These are phyloP conservation scores for Salpingus planirostris DNA, from an alignment of 2,888 invertebrate species.

Conservation along the genomic window DNA sequence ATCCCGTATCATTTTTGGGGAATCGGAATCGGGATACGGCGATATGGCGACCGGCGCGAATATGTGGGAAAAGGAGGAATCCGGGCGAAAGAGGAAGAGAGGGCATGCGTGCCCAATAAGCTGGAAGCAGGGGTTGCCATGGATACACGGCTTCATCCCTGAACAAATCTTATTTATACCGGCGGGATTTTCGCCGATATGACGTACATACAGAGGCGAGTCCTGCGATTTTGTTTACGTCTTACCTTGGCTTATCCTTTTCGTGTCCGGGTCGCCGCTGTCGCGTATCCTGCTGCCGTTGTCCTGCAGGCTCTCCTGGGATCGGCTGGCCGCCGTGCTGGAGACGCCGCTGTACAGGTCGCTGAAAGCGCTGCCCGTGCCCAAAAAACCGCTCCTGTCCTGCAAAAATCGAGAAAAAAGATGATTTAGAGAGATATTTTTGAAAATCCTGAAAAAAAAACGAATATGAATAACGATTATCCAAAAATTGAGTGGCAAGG, in stretches of 20 bases:
- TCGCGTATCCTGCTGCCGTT: constrained; percentile 32
- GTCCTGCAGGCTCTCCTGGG: constrained; percentile 33
- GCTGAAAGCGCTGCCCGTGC: constrained; percentile 65
- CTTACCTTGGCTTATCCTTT: constrained; percentile 35
- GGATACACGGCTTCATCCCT: constrained; percentile 30
- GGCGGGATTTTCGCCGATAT: constrained; percentile 13
- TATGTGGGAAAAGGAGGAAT: constrained; percentile 4
- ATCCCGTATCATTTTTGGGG: too few relatives aligned
- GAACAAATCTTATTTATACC: constrained; percentile 24
- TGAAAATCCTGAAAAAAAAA: too few relatives aligned
- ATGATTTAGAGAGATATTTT: too few relatives aligned
- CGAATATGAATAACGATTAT: too few relatives aligned
- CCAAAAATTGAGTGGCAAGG: too few relatives aligned
- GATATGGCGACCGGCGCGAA: constrained; percentile 10
- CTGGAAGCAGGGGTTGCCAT: constrained; percentile 34
- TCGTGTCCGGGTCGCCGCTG: constrained; percentile 33
- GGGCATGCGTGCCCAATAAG: constrained; percentile 29
- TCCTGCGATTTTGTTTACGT: constrained; percentile 3
- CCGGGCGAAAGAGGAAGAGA: constrained; percentile 15
- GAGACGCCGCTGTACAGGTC: constrained; percentile 49
- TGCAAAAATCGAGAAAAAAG: too few relatives aligned
- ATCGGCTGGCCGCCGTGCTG: constrained; percentile 31
- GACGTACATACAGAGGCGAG: too few relatives aligned
- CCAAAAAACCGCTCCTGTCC: constrained; percentile 61
- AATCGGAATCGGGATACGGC: too few relatives aligned